Percentiles rank a stretch among this genome's conserved stretches.
Conservation (phyloP, 2,888 invertebrate species). For the Thymelicus acteon region DNA sequence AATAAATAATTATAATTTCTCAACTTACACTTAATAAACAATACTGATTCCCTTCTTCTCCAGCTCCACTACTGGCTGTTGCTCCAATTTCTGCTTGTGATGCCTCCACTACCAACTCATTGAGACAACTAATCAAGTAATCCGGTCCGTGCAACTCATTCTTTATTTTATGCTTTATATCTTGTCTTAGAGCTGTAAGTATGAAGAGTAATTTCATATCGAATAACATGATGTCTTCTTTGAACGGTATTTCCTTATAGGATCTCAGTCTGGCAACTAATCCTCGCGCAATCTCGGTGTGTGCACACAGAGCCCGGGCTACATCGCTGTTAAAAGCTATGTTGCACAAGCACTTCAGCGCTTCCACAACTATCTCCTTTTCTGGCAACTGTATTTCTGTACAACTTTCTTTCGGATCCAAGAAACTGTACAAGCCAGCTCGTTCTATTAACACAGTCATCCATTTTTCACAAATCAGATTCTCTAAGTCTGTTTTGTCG, state of each 20-base stretch:
- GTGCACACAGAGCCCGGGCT: slow-evolving; percentile 70
- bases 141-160: slow-evolving; percentile 88
- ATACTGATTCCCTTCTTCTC: slow-evolving; percentile 44
- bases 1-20: too few relatives aligned
- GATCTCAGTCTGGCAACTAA: slow-evolving; percentile 89
- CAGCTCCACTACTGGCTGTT: slow-evolving; percentile 51
- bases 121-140: slow-evolving; percentile 88
- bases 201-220: slow-evolving; percentile 96
- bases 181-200: slow-evolving; percentile 91
- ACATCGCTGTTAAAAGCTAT: slow-evolving; percentile 89
- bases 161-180: slow-evolving; percentile 87
- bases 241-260: slow-evolving; percentile 86
- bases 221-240: slow-evolving; percentile 91
- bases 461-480: slow-evolving; percentile 88
- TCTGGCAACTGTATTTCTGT: slow-evolving; percentile 66
- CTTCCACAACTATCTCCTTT: slow-evolving; percentile 88
- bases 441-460: slow-evolving; percentile 87
- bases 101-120: slow-evolving; percentile 84
- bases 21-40: slow-evolving; percentile 61
- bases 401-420: slow-evolving; percentile 62
- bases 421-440: slow-evolving; percentile 85
- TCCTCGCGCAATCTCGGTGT: slow-evolving; percentile 88
- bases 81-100: slow-evolving; percentile 52
- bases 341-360: slow-evolving; percentile 95
- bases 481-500: slow-evolving; percentile 89